phyloP scores from a whole-genome alignment of 2,113 vertebrate genomes.

The Mastomys natalensis region DNA sequence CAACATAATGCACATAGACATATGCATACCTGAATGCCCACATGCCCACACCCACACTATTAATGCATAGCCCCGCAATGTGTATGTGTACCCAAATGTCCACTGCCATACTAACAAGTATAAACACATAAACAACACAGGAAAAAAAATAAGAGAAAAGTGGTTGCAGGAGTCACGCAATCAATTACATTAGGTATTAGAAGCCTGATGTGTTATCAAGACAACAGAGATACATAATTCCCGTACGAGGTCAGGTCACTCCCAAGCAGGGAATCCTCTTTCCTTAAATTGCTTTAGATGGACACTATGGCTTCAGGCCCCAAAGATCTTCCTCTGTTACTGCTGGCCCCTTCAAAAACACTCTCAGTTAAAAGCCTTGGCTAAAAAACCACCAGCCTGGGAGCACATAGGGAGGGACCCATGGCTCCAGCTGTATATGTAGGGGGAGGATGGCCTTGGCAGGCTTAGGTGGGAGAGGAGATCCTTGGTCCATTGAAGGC shows the following conservation, averaged over 20 bases:
- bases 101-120: not conserved
- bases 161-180: not conserved
- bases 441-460: too few species aligned
- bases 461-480: too few species aligned
- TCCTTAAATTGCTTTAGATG: not conserved
- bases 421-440: too few species aligned
- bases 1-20: not conserved
- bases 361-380: not conserved
- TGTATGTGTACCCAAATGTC: not conserved
- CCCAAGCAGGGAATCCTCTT: not conserved
- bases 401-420: too few species aligned
- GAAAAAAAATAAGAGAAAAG: not conserved
- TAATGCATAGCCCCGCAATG: not conserved
- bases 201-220: not conserved
- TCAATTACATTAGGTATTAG: not conserved
- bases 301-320: not conserved
- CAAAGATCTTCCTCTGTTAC: not conserved
- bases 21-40: not conserved
- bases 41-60: not conserved
- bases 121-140: not conserved
- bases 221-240: not conserved
- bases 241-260: not conserved
- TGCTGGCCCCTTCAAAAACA: not conserved
- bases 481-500: too few species aligned
- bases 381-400: not conserved